Conservation (phyloP, 2,797 vertebrate species). For the Telmatherina bonti region DNA sequence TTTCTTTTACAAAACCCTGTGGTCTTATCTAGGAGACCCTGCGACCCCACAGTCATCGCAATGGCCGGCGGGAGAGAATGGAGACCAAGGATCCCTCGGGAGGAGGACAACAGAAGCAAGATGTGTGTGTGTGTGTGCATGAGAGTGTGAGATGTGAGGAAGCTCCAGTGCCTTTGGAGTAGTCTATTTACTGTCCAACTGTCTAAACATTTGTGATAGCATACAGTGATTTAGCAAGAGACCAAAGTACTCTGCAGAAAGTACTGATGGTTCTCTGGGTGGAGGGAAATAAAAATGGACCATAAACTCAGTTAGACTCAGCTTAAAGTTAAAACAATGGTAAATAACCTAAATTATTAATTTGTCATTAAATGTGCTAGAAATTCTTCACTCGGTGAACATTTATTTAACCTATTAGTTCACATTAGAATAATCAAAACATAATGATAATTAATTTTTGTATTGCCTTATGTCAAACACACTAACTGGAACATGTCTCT, state of each 20-base stretch:
- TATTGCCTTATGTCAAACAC: not conserved
- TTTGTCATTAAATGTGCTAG: not conserved
- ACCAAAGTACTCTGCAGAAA: constrained; percentile 46
- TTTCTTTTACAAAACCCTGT: constrained; percentile 87
- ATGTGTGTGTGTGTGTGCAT: constrained; percentile 45
- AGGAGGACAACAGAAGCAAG: constrained; percentile 48
- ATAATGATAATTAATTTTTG: not conserved
- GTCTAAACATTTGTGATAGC: constrained; percentile 82
- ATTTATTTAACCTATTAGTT: not conserved
- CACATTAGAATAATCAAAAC: too few relatives aligned
- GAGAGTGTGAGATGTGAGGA: constrained; percentile 25
- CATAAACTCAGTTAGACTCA: not conserved
- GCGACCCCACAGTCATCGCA: constrained; percentile 81
- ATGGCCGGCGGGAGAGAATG: constrained; percentile 66
- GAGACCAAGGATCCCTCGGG: constrained; percentile 64
- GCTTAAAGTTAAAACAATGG: not conserved
- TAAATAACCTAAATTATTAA: not conserved
- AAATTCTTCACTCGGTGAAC: not conserved
- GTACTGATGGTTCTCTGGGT: constrained; percentile 17
- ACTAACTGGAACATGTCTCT: not conserved
- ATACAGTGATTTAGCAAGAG: constrained; percentile 49
- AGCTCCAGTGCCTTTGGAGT: constrained; percentile 54
- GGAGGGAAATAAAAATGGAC: constrained; percentile 21
- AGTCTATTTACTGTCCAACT: constrained; percentile 77
- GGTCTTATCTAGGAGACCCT: constrained; percentile 89